phyloP scores from a whole-genome alignment of 2,888 invertebrate genomes.

The Dusona sp. region DNA sequence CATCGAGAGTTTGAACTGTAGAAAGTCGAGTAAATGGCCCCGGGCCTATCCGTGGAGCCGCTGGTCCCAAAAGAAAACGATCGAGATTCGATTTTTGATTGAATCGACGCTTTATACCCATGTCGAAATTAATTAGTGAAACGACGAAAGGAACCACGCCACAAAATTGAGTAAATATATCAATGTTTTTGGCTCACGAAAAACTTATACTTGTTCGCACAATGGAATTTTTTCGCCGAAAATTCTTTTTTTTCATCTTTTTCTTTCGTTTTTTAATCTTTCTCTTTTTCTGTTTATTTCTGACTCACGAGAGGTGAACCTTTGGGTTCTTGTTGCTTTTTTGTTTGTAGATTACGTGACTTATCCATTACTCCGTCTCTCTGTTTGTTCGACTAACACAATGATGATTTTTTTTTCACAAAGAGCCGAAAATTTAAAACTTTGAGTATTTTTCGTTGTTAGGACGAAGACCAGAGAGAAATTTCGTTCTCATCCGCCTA shows the following conservation, averaged over 20 bases:
- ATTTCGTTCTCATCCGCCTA: conserved; percentile 3
- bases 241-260: neutral
- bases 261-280: neutral
- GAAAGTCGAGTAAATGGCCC: conserved; percentile 48
- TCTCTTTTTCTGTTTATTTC: neutral
- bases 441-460: neutral
- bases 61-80: conserved; percentile 32
- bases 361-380: neutral
- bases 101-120: neutral
- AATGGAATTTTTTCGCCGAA: neutral
- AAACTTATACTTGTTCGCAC: neutral
- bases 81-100: conserved; percentile 19
- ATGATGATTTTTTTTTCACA: neutral
- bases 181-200: neutral
- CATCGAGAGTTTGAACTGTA: conserved; percentile 14
- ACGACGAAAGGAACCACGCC: neutral
- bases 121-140: conserved; percentile 35
- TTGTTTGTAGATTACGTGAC: neutral
- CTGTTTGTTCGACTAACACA: neutral
- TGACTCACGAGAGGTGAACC: neutral
- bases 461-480: conserved; percentile 1
- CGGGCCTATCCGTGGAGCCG: neutral
- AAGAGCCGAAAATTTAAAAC: neutral
- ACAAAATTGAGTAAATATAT: neutral
- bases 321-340: neutral